Conservation (phyloP, 2,888 invertebrate species). For the Ochlodes sylvanus region DNA sequence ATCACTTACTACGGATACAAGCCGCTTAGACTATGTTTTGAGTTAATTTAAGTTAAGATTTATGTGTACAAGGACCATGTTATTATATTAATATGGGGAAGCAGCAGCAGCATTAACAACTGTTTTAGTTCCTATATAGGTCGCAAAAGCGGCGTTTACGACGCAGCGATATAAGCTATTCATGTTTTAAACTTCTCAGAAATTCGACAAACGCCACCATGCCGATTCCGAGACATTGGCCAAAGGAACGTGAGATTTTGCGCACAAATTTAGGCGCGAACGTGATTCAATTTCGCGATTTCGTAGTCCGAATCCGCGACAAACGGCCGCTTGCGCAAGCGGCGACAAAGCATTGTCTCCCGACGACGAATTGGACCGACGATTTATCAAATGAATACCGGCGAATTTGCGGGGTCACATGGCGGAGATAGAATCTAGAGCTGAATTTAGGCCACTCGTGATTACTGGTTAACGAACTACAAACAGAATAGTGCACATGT, state of each 20-base stretch:
- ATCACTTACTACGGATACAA: too few species aligned
- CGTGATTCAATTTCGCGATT: conserved; percentile 65
- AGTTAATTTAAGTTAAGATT: too few species aligned
- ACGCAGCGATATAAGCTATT: conserved; percentile 32
- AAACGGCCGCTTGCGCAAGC: conserved; percentile 50
- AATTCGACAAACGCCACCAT: conserved; percentile 34
- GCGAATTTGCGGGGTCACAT: conserved; percentile 34
- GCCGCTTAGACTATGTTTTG: too few species aligned
- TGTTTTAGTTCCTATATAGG: background rate
- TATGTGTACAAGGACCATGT: too few species aligned
- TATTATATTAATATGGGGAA: too few species aligned
- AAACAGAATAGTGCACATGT: conserved; percentile 1
- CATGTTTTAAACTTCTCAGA: conserved; percentile 35
- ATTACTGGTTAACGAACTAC: conserved; percentile 18
- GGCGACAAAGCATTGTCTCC: conserved; percentile 47
- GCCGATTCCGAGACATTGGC: conserved; percentile 53
- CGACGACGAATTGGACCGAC: conserved; percentile 54
- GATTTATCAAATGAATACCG: conserved; percentile 59
- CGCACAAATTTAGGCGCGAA: conserved; percentile 57
- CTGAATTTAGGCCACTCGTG: conserved; percentile 30
- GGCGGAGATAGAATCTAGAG: conserved; percentile 31
- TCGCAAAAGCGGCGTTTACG: conserved; percentile 15
- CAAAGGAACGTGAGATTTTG: conserved; percentile 65
- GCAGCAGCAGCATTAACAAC: too few species aligned
- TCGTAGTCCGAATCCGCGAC: conserved; percentile 57